phyloP scores from a whole-genome alignment of 2,113 vertebrate species.

The Heloderma charlesbogerti region DNA sequence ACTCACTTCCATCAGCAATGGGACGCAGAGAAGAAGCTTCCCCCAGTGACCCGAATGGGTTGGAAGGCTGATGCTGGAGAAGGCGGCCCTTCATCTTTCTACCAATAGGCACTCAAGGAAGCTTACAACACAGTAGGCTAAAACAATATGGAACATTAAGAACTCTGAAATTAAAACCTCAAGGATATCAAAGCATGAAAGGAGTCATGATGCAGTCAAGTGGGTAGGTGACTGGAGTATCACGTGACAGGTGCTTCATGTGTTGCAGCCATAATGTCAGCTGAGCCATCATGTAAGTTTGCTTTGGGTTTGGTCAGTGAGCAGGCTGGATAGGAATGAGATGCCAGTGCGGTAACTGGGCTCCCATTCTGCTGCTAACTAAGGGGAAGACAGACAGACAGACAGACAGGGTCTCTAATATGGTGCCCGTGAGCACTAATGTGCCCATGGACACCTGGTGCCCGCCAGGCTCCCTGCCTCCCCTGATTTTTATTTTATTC shows the following conservation, averaged over 20 bases:
- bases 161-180: background rate
- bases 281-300: background rate
- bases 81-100: background rate
- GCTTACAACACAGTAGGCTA: background rate
- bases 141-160: background rate
- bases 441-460: no score
- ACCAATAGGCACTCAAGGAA: background rate
- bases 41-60: no score
- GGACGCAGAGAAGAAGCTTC: no score
- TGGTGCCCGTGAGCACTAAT: no score
- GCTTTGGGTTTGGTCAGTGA: background rate
- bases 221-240: background rate
- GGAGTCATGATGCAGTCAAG: background rate
- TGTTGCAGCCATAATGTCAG: background rate
- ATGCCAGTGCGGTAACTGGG: background rate
- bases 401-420: no score
- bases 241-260: background rate
- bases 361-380: background rate
- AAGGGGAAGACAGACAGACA: no score
- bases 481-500: no score
- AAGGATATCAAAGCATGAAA: background rate
- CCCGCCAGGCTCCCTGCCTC: no score
- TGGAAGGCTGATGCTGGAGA: no score
- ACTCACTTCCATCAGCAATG: no score
- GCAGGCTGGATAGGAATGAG: background rate